Conservation (phyloP, 2,888 invertebrate species). For the Zaprionus lineosus region DNA sequence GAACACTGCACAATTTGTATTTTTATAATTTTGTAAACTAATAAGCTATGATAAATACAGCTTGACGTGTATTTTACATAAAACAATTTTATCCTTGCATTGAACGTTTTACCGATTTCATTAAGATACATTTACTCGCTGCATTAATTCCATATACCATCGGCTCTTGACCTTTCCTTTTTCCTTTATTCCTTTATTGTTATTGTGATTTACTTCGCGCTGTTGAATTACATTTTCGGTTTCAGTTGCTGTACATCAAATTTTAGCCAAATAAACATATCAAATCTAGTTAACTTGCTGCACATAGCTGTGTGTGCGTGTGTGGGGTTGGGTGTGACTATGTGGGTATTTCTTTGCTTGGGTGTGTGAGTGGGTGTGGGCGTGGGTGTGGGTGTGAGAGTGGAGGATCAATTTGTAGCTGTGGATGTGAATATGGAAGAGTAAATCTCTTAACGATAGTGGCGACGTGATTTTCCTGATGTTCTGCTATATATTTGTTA, state of each 20-base stretch:
- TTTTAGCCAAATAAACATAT: slow-evolving; percentile 32
- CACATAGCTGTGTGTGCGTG: slow-evolving; percentile 18
- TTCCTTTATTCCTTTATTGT: no score
- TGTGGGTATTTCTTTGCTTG: no score
- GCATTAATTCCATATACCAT: no score
- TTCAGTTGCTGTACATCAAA: no score
- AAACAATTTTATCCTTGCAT: slow-evolving; percentile 7
- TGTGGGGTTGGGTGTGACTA: no score
- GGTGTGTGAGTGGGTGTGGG: slow-evolving; percentile 1
- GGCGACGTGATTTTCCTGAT: neutral
- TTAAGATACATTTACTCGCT: no score
- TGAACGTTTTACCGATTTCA: no score
- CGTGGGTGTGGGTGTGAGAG: neutral
- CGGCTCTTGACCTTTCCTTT: no score
- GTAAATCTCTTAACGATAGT: neutral
- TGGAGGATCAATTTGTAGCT: no score
- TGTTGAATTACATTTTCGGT: no score
- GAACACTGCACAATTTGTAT: slow-evolving; percentile 10
- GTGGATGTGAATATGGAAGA: no score
- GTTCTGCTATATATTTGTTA: slow-evolving; percentile 5
- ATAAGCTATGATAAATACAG: slow-evolving; percentile 43
- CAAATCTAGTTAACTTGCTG: slow-evolving; percentile 31
- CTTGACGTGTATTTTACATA: slow-evolving; percentile 28
- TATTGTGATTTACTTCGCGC: no score
- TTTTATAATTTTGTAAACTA: slow-evolving; percentile 18